phyloP scores from a whole-genome alignment of 2,113 vertebrate species.

The Pachypanchax playfairii region DNA sequence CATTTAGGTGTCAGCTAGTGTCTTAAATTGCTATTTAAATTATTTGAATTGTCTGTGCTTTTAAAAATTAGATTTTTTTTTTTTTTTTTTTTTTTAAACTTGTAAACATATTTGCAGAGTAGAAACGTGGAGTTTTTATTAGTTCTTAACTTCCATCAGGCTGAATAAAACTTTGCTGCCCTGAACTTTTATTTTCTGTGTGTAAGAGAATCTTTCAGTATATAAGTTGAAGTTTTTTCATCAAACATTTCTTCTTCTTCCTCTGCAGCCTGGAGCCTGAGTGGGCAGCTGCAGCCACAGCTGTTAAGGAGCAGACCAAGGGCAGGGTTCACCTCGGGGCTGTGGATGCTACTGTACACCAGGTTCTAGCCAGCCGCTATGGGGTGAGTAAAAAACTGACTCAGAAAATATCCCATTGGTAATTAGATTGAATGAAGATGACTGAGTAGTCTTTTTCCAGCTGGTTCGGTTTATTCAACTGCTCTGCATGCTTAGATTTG shows the following conservation, averaged over 20 bases:
- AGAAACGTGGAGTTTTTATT: background rate
- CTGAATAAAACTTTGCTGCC: background rate
- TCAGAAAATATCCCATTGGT: too few species aligned
- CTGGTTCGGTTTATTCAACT: too few species aligned
- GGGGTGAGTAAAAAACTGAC: constrained; percentile 81
- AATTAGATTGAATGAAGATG: too few species aligned
- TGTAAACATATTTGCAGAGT: background rate
- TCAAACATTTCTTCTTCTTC: background rate
- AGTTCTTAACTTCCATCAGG: background rate
- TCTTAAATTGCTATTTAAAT: too few species aligned
- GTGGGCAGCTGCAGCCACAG: constrained; percentile 91
- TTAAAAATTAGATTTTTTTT: too few species aligned
- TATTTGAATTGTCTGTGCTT: too few species aligned
- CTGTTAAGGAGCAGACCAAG: constrained; percentile 92
- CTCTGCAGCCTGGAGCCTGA: constrained; percentile 89
- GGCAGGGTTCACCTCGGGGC: constrained; percentile 92
- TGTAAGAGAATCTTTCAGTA: too few species aligned
- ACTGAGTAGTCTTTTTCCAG: too few species aligned
- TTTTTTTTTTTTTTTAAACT: too few species aligned
- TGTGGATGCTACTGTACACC: constrained; percentile 91
- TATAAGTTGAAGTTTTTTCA: background rate
- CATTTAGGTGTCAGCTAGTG: too few species aligned
- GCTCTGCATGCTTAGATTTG: too few species aligned
- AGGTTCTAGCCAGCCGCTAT: constrained; percentile 84
- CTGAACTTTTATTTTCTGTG: background rate